A percentile compares a stretch with the other conserved stretches of the same genome.
Conservation (phyloP, 2,888 invertebrate species). For the Teinopalpus imperialis region DNA sequence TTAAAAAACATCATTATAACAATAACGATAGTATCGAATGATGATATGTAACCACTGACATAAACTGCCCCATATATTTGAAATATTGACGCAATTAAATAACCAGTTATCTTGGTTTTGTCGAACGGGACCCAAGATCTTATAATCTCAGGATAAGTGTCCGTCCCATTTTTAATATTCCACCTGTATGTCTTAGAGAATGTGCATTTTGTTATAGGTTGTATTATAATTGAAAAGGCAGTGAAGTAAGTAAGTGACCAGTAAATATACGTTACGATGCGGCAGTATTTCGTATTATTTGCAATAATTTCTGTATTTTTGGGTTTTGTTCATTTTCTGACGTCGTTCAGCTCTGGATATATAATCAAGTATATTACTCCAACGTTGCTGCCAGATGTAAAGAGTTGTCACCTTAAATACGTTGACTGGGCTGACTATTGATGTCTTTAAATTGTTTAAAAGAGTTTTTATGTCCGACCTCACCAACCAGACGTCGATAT, state of each 20-base stretch:
- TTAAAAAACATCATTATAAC: slow-evolving; percentile 62
- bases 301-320: slow-evolving; percentile 40
- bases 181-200: slow-evolving; percentile 44
- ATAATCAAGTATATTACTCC: slow-evolving; percentile 51
- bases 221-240: slow-evolving; percentile 44
- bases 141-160: slow-evolving; percentile 49
- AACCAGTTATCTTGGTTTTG: slow-evolving; percentile 46
- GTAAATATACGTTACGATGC: slow-evolving; percentile 52
- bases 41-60: slow-evolving; percentile 58
- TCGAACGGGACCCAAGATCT: slow-evolving; percentile 63
- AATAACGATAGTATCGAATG: slow-evolving; percentile 55
- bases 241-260: slow-evolving; percentile 58
- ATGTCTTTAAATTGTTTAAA: slow-evolving; percentile 56
- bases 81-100: slow-evolving; percentile 43
- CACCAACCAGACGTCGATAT: slow-evolving; percentile 56
- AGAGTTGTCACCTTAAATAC: slow-evolving; percentile 52
- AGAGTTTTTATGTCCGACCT: slow-evolving; percentile 49
- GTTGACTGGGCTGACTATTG: slow-evolving; percentile 54
- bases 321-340: slow-evolving; percentile 39
- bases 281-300: slow-evolving; percentile 47
- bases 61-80: slow-evolving; percentile 53
- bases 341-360: slow-evolving; percentile 48
- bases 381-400: slow-evolving; percentile 50
- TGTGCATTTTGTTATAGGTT: slow-evolving; percentile 51
- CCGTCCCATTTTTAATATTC: slow-evolving; percentile 47